Percentiles rank a stretch among this genome's conserved stretches.
Conservation (phyloP, 2,797 vertebrate species). For the Sebastes taczanowskii region DNA sequence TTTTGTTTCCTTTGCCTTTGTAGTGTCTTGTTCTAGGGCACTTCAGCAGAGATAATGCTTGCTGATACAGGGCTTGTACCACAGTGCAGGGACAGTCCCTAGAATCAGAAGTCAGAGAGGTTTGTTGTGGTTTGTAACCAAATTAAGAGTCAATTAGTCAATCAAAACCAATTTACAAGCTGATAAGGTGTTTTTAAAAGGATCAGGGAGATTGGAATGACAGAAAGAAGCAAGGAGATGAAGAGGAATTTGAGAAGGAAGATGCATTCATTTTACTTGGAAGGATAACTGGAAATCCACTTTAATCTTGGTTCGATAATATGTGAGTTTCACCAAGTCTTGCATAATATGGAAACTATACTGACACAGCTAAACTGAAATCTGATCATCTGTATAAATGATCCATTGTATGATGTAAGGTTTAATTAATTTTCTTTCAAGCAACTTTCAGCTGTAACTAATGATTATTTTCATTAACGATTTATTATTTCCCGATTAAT, state of each 20-base stretch:
- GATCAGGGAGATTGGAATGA: neutral
- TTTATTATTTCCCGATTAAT: neutral
- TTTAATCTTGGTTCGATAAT: constrained; percentile 6
- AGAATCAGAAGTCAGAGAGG: neutral
- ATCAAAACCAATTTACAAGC: neutral
- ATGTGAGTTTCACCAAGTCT: constrained; percentile 24
- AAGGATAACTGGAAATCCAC: constrained; percentile 25
- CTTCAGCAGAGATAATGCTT: constrained; percentile 17
- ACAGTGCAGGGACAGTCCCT: neutral
- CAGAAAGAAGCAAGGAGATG: neutral
- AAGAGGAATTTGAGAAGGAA: neutral
- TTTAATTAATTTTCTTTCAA: neutral
- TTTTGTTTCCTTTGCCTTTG: constrained; percentile 34
- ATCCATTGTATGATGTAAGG: neutral
- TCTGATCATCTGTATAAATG: neutral
- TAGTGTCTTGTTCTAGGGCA: constrained; percentile 30
- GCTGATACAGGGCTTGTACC: neutral
- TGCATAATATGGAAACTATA: constrained; percentile 18
- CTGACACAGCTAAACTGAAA: neutral
- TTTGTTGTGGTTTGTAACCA: neutral
- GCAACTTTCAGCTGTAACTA: neutral
- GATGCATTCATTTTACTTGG: constrained; percentile 16
- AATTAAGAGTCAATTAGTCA: neutral
- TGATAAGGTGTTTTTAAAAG: constrained; percentile 2
- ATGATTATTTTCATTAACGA: neutral